Evolutionary conservation across 1,140 invertebrate species (phyloP), one percentile per base, ranked within the genome.

Genomic region (Atta colombica): DNA sequence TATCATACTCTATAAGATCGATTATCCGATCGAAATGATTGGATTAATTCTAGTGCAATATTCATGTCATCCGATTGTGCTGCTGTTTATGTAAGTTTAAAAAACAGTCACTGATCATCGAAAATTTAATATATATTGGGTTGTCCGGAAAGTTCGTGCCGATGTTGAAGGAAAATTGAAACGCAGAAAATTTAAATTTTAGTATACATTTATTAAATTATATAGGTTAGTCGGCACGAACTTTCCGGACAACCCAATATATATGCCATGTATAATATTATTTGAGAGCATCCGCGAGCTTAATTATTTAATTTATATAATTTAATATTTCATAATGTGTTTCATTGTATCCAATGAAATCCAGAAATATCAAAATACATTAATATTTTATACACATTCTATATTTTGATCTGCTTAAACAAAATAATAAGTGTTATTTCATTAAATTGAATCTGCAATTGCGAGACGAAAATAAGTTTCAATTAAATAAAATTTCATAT

Each of bases 21-120:
- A 84, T 84, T 51, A 61, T 75, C 10, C 35, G 21, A 72, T 74
- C 25, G 53, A 10, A 16, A 21, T 35, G 39, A 84, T 84, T 45
- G 49, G 39, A 75, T 75, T 84, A 45, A 45, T 84, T 75, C 55
- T n/a, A 63, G 7, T 35, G 7, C 25, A 61, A 35, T 28, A 51
- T 45, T 25, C 12, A 14, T 53, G 53, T 31, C 28, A 77, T 1
- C 31, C 14, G 12, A 77, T 77, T 58, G 39, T 45, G 55, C 18
- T 21, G 58, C 14, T 45, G 39, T 45, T 45, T 77, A 55, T 60
- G 3, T 58, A 60, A 14, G 21, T 75, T 75, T 31, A 21, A 75
- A 31, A 66, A 68, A n/a, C 25, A n/a, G 66, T 68, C 14, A 35
- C 18, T 58, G 39, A 39, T 28, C 45, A 8, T 63, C 35, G 14